Evolutionary conservation across 2,888 invertebrate species (phyloP).

Genomic region (Pterobdella sp.): DNA sequence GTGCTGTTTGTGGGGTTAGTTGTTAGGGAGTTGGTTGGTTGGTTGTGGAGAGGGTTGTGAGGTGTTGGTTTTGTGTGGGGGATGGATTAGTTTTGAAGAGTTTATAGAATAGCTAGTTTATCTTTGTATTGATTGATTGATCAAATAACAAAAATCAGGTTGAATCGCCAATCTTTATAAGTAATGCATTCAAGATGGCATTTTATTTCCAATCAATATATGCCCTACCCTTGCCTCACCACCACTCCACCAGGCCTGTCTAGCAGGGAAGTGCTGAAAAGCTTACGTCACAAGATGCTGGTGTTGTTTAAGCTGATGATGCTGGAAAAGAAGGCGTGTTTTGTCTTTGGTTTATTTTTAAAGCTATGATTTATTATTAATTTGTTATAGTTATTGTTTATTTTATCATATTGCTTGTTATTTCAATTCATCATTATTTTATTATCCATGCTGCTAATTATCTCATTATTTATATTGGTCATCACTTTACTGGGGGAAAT

Average conservation of each 20-base stretch:
- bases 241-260: conserved; percentile 63
- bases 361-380: background rate
- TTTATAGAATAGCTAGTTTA: background rate
- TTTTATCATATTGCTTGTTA: background rate
- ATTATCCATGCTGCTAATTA: background rate
- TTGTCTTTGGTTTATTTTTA: background rate
- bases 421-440: conserved; percentile 3
- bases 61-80: background rate
- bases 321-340: conserved; percentile 64
- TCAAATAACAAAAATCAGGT: no score
- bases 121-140: background rate
- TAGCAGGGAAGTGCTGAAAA: conserved; percentile 68
- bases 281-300: conserved; percentile 83
- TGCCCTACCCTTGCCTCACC: no score
- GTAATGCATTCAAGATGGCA: background rate
- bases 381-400: background rate
- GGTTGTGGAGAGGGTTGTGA: background rate
- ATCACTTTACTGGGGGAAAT: background rate
- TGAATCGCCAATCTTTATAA: background rate
- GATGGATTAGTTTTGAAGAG: background rate
- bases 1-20: background rate
- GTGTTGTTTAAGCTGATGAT: conserved; percentile 83
- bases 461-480: background rate
- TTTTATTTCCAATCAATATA: no score
- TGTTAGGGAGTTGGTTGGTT: background rate